These are phyloP conservation scores for Andrena chrysosceles DNA, from an alignment of 2,888 invertebrate genomes.

Conservation along the genomic window DNA sequence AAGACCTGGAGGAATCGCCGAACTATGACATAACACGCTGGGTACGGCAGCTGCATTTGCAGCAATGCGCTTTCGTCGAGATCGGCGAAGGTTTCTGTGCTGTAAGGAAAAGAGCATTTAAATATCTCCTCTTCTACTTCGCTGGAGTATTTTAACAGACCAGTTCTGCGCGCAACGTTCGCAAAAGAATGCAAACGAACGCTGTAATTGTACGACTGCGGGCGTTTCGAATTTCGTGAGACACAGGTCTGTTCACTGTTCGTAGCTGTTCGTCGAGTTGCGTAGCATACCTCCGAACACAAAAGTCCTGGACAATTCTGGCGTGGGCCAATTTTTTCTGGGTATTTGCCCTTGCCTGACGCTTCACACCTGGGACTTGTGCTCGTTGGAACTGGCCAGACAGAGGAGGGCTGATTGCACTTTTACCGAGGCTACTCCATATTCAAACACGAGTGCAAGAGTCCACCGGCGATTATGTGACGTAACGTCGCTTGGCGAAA, in stretches of 20 bases:
- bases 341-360: conserved; percentile 84
- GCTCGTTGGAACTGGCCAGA: conserved; percentile 79
- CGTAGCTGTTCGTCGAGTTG: conserved; percentile 75
- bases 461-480: conserved; percentile 85
- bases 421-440: conserved; percentile 79
- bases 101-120: conserved; percentile 73
- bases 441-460: conserved; percentile 75
- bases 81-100: conserved; percentile 85
- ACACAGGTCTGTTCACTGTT: conserved; percentile 37
- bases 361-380: conserved; percentile 84
- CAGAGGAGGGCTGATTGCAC: conserved; percentile 79
- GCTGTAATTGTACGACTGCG: background rate
- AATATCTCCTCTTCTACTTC: background rate
- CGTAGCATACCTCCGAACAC: conserved; percentile 52
- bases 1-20: conserved; percentile 49
- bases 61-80: conserved; percentile 85
- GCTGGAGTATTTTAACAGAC: too few species aligned
- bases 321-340: conserved; percentile 82
- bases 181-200: conserved; percentile 1
- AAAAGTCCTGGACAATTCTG: conserved; percentile 44
- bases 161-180: too few species aligned
- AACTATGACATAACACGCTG: conserved; percentile 83
- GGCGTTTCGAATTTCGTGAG: conserved; percentile 10
- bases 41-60: conserved; percentile 83
- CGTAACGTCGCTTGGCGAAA: conserved; percentile 78